Conservation (phyloP, 2,888 invertebrate species). For the Lepidonotus clava region DNA sequence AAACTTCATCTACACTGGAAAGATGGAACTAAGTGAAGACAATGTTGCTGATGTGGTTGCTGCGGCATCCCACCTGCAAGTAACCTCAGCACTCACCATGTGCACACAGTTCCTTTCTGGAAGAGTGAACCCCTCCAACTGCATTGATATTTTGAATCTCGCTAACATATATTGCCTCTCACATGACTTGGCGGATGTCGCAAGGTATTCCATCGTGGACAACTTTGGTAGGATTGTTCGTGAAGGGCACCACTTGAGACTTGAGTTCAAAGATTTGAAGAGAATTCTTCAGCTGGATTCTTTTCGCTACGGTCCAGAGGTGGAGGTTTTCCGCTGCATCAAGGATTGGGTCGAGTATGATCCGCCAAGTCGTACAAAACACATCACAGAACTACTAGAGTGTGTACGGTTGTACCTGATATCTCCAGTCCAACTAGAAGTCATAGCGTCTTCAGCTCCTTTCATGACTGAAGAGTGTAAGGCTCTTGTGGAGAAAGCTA, state of each 20-base stretch:
- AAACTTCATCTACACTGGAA: conserved; percentile 76
- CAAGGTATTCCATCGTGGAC: conserved; percentile 9
- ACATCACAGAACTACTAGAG: neutral
- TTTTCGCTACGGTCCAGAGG: conserved; percentile 35
- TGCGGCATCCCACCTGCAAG: conserved; percentile 73
- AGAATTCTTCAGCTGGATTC: conserved; percentile 17
- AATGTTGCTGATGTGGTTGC: conserved; percentile 75
- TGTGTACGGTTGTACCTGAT: neutral
- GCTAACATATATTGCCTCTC: conserved; percentile 8
- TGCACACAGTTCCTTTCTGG: neutral
- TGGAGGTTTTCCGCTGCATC: conserved; percentile 2
- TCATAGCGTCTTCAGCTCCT: neutral
- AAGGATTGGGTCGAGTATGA: conserved; percentile 36
- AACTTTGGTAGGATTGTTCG: neutral
- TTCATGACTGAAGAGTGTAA: conserved; percentile 18
- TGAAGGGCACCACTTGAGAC: conserved; percentile 7
- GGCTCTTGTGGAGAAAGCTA: neutral
- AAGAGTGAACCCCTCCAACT: neutral
- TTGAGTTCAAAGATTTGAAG: conserved; percentile 2
- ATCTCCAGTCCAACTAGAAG: neutral
- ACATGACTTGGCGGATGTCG: neutral
- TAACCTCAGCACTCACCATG: neutral
- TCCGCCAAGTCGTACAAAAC: neutral
- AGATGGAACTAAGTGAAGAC: conserved; percentile 71
- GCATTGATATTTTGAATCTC: conserved; percentile 16